These are phyloP conservation scores for Frankliniella fusca DNA, from an alignment of 2,888 invertebrate species.

Conservation along the genomic window DNA sequence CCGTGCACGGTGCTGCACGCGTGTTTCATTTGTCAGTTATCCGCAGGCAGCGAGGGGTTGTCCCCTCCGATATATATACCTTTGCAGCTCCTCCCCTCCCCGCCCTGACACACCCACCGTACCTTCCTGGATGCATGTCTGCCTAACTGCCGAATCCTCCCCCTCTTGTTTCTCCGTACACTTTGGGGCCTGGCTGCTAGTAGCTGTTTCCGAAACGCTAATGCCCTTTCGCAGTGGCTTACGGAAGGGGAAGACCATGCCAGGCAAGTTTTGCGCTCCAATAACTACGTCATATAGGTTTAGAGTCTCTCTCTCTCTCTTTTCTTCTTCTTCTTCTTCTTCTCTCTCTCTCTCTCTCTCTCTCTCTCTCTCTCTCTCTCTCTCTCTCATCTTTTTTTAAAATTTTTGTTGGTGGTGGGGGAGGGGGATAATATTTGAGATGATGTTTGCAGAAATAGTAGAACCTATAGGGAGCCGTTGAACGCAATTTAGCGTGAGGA, in stretches of 20 bases:
- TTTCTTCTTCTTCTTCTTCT: neutral
- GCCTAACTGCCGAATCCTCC: neutral
- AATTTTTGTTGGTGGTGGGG: no score
- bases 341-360: neutral
- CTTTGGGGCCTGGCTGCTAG: no score
- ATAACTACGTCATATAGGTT: no score
- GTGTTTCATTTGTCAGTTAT: slow-evolving; percentile 1
- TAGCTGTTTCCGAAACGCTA: no score
- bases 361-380: neutral
- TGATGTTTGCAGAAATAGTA: no score
- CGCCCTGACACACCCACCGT: neutral
- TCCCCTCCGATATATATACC: neutral
- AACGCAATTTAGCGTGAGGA: no score
- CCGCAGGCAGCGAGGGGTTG: neutral
- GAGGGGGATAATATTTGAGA: no score
- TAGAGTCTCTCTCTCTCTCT: neutral
- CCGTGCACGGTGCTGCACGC: neutral
- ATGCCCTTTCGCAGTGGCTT: no score
- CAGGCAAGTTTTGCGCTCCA: no score
- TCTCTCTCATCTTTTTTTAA: no score
- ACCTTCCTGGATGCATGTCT: neutral
- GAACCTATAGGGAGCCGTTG: no score
- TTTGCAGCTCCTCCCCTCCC: neutral
- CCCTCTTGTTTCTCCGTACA: neutral
- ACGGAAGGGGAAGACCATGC: no score